phyloP scores from a whole-genome alignment of 2,888 invertebrate species.

The Hirtodrosophila confusa region DNA sequence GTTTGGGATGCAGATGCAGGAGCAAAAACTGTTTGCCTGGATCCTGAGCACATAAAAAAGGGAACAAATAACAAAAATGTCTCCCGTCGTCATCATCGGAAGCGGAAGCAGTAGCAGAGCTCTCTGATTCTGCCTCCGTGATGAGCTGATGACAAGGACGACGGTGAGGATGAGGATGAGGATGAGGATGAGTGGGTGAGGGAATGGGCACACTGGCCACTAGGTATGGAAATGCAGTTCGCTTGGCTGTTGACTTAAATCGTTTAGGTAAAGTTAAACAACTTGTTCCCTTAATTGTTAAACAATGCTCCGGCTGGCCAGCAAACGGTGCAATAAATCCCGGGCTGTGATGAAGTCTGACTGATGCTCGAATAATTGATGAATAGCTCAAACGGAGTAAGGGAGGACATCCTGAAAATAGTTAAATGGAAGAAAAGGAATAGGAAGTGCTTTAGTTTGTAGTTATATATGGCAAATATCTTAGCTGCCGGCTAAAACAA shows the following conservation, averaged over 20 bases:
- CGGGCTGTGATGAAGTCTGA: conserved; percentile 28
- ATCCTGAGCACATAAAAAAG: background rate
- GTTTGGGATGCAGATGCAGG: conserved; percentile 33
- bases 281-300: conserved; percentile 79
- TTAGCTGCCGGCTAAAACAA: too few relatives aligned
- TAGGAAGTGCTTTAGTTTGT: conserved; percentile 1
- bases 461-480: too few relatives aligned
- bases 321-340: conserved; percentile 19
- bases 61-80: conserved; percentile 1
- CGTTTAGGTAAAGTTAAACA: conserved; percentile 80
- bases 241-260: conserved; percentile 75
- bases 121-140: conserved; percentile 19
- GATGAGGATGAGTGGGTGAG: conserved; percentile 1
- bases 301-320: conserved; percentile 64
- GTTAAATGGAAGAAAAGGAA: background rate
- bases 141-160: conserved; percentile 35
- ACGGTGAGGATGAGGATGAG: background rate
- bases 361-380: conserved; percentile 53
- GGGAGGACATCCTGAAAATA: conserved; percentile 6
- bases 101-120: conserved; percentile 64
- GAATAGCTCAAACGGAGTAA: conserved; percentile 1
- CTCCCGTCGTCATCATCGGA: conserved; percentile 54
- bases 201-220: conserved; percentile 34
- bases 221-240: conserved; percentile 30
- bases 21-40: conserved; percentile 19